A percentile compares a stretch with the other conserved stretches of the same genome.
These are phyloP conservation scores for Lasiommata megera DNA, from an alignment of 2,888 invertebrate species.

Conservation along the genomic window DNA sequence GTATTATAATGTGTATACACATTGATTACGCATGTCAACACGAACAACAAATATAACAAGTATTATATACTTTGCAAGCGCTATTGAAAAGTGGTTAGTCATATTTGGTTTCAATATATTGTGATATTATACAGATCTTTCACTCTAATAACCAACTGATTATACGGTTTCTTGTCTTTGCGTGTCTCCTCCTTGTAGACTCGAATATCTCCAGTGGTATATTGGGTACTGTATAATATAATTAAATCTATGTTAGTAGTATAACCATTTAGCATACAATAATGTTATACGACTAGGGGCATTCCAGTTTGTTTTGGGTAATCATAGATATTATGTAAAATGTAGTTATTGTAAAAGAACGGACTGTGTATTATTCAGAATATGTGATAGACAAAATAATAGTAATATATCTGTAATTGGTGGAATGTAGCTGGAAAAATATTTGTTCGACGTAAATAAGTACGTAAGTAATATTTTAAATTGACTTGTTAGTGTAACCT, in stretches of 20 bases:
- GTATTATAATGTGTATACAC: constrained; percentile 50
- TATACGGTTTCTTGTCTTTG: constrained; percentile 80
- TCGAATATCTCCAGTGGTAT: constrained; percentile 81
- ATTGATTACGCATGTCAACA: constrained; percentile 27
- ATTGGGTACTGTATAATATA: constrained; percentile 80
- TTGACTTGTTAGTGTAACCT: too few relatives aligned
- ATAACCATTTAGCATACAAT: constrained; percentile 26
- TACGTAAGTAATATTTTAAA: too few relatives aligned
- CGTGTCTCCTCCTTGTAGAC: constrained; percentile 78
- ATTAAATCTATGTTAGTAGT: constrained; percentile 76
- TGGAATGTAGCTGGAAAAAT: too few relatives aligned
- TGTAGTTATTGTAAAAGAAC: neutral
- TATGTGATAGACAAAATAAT: too few relatives aligned
- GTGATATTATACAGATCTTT: constrained; percentile 48
- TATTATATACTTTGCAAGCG: constrained; percentile 57
- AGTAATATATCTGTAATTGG: too few relatives aligned
- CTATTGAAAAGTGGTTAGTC: constrained; percentile 60
- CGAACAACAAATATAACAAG: constrained; percentile 35
- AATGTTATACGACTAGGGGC: constrained; percentile 21
- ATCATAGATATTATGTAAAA: neutral
- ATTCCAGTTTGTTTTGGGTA: constrained; percentile 10
- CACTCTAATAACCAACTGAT: constrained; percentile 82
- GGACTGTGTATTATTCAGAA: too few relatives aligned
- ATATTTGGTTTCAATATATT: constrained; percentile 33
- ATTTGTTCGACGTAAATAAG: too few relatives aligned